phyloP scores from a whole-genome alignment of 1,140 invertebrate genomes.

The Geopemphigus sp. region DNA sequence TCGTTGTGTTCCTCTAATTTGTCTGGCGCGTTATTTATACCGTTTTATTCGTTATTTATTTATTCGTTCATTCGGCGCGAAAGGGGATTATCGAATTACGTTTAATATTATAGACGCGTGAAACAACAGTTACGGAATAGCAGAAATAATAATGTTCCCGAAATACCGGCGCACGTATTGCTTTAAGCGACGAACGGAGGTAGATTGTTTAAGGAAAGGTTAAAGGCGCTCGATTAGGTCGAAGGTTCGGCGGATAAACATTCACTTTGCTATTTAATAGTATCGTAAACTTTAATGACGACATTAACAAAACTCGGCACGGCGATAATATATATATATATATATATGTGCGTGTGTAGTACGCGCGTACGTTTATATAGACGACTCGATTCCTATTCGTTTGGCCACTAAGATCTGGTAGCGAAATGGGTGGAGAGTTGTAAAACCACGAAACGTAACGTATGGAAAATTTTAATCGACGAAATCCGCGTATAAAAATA shows the following conservation, averaged over 20 bases:
- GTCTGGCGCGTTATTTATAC: background rate
- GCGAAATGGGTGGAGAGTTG: too few relatives aligned
- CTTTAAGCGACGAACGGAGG: constrained; percentile 1
- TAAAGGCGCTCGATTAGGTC: constrained; percentile 16
- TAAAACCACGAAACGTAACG: too few relatives aligned
- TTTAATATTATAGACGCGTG: too few relatives aligned
- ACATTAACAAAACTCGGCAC: constrained; percentile 22
- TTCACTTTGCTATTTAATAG: constrained; percentile 26
- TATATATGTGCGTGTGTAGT: background rate
- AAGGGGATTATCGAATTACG: background rate
- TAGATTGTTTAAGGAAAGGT: constrained; percentile 23
- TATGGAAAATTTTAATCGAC: too few relatives aligned
- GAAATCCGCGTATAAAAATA: too few relatives aligned
- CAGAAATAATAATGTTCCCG: background rate
- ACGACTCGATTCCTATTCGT: background rate
- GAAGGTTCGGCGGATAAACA: constrained; percentile 17
- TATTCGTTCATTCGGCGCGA: background rate
- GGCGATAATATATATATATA: background rate
- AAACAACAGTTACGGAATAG: constrained; percentile 8
- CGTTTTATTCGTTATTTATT: background rate
- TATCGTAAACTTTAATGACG: constrained; percentile 26
- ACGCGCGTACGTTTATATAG: too few relatives aligned
- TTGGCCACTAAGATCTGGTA: background rate
- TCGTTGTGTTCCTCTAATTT: background rate
- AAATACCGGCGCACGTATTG: background rate